These are phyloP conservation scores for Oligia strigilis DNA, from an alignment of 2,888 invertebrate species.

Conservation along the genomic window DNA sequence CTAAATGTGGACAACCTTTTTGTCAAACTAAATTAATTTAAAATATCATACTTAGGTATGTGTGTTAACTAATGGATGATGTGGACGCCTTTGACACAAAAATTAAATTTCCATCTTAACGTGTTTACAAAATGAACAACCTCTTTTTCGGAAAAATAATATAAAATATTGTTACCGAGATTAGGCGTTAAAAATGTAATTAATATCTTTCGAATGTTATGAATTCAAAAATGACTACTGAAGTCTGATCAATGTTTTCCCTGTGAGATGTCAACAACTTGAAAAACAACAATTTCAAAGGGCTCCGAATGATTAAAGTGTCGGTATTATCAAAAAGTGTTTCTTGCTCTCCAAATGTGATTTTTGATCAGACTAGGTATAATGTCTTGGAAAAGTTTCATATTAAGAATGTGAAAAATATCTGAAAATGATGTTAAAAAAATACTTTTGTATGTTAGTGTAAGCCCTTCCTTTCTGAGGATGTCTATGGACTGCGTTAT, in stretches of 20 bases:
- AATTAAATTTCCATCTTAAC: background rate
- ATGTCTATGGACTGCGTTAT: slow-evolving; percentile 45
- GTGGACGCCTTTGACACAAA: background rate
- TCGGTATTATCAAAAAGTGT: background rate
- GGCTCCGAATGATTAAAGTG: background rate
- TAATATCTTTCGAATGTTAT: slow-evolving; percentile 1
- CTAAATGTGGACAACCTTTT: background rate
- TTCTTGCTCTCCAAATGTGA: background rate
- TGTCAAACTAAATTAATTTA: background rate
- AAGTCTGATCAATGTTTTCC: slow-evolving; percentile 17
- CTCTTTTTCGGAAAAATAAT: slow-evolving; percentile 6
- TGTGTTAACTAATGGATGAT: background rate
- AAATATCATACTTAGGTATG: background rate
- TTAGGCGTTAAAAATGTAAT: background rate
- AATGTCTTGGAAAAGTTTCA: slow-evolving; percentile 20
- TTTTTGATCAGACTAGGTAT: slow-evolving; percentile 13
- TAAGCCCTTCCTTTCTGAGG: slow-evolving; percentile 46
- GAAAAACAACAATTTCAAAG: background rate
- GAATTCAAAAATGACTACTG: background rate
- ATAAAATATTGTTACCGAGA: slow-evolving; percentile 12
- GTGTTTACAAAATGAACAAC: background rate
- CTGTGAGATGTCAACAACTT: background rate
- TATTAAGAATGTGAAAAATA: slow-evolving; percentile 42
- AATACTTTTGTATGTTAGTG: slow-evolving; percentile 43
- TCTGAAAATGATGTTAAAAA: slow-evolving; percentile 15